These are phyloP conservation scores for Glaucidium brasilianum DNA, from an alignment of 2,113 vertebrate species.

Conservation along the genomic window DNA sequence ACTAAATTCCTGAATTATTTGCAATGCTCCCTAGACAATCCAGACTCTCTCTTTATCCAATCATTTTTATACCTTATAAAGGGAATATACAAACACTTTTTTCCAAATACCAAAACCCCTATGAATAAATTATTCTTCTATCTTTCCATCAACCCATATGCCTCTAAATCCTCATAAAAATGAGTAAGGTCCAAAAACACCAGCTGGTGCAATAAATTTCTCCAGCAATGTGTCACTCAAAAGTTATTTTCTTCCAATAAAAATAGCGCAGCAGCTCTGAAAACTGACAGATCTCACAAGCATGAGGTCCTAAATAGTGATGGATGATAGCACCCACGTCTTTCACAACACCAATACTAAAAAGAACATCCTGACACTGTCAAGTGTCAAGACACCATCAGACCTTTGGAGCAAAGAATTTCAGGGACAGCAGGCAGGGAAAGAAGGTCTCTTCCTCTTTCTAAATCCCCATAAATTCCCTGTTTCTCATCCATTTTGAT, in stretches of 20 bases:
- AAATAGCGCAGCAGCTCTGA: background rate
- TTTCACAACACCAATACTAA: background rate
- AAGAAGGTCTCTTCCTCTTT: background rate
- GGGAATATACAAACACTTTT: background rate
- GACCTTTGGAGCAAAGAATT: background rate
- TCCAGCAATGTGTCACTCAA: background rate
- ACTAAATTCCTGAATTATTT: background rate
- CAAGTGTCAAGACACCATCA: background rate
- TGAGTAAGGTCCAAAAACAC: background rate
- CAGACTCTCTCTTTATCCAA: background rate
- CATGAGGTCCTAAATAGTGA: background rate
- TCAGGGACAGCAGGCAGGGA: background rate
- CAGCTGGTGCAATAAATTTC: background rate
- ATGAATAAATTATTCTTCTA: background rate
- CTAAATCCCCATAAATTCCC: background rate
- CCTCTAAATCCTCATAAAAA: conserved; percentile 12
- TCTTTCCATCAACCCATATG: background rate
- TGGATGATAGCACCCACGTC: background rate
- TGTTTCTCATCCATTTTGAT: background rate
- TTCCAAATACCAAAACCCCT: background rate
- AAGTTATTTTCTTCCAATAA: background rate
- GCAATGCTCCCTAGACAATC: background rate
- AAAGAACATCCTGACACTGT: background rate
- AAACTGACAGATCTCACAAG: background rate
- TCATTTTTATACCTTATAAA: background rate